Conservation (phyloP, 2,888 invertebrate species). For the Gerris lacustris region DNA sequence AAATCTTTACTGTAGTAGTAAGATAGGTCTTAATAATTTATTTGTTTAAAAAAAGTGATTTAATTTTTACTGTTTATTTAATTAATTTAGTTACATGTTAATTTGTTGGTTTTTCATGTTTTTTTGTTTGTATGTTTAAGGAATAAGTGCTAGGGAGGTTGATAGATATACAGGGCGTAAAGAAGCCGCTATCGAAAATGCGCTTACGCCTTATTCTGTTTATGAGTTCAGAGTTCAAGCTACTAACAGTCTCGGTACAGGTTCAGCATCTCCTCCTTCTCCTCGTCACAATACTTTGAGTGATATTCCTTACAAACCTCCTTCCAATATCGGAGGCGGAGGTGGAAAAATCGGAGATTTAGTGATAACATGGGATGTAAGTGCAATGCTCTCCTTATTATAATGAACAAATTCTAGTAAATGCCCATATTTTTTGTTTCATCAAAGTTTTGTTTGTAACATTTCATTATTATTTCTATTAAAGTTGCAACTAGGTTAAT, state of each 20-base stretch:
- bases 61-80: no score
- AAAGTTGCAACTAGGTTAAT: no score
- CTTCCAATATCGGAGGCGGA: conserved; percentile 74
- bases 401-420: neutral
- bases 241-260: conserved; percentile 72
- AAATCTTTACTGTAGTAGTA: no score
- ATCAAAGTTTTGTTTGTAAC: no score
- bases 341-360: conserved; percentile 93
- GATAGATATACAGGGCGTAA: conserved; percentile 68
- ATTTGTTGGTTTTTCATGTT: no score
- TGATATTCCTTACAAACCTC: conserved; percentile 64
- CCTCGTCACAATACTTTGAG: conserved; percentile 74
- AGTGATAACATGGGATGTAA: conserved; percentile 69
- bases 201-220: conserved; percentile 72
- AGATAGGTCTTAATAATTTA: no score
- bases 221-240: conserved; percentile 84
- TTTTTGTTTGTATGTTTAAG: conserved; percentile 27
- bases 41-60: no score
- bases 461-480: no score
- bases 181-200: conserved; percentile 55
- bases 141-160: conserved; percentile 55
- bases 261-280: conserved; percentile 68
- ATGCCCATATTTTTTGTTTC: conserved; percentile 4
- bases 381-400: conserved; percentile 19
- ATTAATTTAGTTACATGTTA: no score